Base-by-base conservation (phyloP, 2,888 invertebrate genomes). In the Tenthredo amoena region DNA sequence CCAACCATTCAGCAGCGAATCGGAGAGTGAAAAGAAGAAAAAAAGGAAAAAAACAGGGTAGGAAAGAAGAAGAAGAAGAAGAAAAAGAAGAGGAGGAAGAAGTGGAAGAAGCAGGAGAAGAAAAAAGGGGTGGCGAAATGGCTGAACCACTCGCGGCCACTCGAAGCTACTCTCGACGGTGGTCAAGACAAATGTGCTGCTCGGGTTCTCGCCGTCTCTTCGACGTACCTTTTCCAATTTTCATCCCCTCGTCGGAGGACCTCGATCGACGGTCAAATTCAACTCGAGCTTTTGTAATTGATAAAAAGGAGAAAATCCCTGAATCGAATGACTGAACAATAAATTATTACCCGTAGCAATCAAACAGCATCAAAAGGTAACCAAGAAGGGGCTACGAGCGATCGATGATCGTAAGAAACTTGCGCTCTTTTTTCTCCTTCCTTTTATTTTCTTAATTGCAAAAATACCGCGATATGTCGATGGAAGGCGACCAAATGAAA, bases 111-210 rank as follows among this genome's bases (percentile, higher is more conserved):
- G n/a, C 1, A 50, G 7, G 26, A 7, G 21, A 31, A 21, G 21
- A 40, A 40, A 5, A 81, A 62, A 62, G 40, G 79, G 79, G 40
- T 76, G 68, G 40, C 62, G 79, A 85, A 85, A 85, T 85, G 85
- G 85, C 85, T 65, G 76, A 68, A 85, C 76, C 79, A 85, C 85
- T 85, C 85, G 76, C 34, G n/a, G 68, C 85, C 37, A 81, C 62
- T 85, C 65, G 62, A 40, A 62, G 58, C 81, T 40, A 81, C 40
- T 50, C 50, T n/a, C 40, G 37, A 65, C 79, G 65, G 47, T 81
- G 81, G 81, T 81, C 76, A 85, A 85, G 85, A 79, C 79, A 85
- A 85, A 85, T 85, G 85, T 85, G 40, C 65, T 47, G 18, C 31
- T 55, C 34, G 58, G 40, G 40, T 40, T 55, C 68, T 43, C 34